Percentiles rank a stretch among this genome's conserved stretches.
phyloP scores from a whole-genome alignment of 1,140 invertebrate genomes.

The Drosophila arawakana region DNA sequence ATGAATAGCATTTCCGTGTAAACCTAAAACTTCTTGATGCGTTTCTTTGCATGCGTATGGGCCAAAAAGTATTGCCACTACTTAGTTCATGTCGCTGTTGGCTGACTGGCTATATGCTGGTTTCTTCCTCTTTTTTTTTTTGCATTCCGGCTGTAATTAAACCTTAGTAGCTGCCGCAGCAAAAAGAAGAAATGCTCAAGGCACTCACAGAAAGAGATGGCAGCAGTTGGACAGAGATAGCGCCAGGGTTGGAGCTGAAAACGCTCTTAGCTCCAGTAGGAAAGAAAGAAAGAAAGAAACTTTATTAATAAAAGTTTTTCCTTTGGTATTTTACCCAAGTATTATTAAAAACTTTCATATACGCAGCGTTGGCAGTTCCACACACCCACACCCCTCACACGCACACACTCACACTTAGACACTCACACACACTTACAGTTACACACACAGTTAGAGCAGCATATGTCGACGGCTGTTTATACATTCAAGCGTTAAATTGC shows the following conservation, averaged over 20 bases:
- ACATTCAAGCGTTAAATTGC: slow-evolving; percentile 75
- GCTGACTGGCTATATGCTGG: slow-evolving; percentile 8
- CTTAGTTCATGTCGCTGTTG: slow-evolving; percentile 26
- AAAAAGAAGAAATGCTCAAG: slow-evolving; percentile 55
- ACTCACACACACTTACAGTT: slow-evolving; percentile 5
- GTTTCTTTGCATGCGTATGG: slow-evolving; percentile 46
- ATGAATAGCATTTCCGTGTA: neutral
- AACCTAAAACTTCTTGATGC: slow-evolving; percentile 3
- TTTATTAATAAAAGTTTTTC: slow-evolving; percentile 83
- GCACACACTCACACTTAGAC: slow-evolving; percentile 8
- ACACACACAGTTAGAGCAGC: slow-evolving; percentile 2
- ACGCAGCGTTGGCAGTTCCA: slow-evolving; percentile 65
- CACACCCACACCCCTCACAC: slow-evolving; percentile 27
- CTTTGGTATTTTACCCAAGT: slow-evolving; percentile 79
- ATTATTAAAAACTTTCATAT: slow-evolving; percentile 82
- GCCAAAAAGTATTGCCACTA: slow-evolving; percentile 43
- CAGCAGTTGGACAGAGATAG: neutral
- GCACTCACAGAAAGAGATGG: slow-evolving; percentile 14
- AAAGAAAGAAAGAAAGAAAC: slow-evolving; percentile 67
- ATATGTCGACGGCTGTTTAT: slow-evolving; percentile 73
- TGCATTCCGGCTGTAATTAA: slow-evolving; percentile 65
- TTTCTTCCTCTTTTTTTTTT: slow-evolving; percentile 4
- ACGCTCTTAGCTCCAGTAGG: slow-evolving; percentile 25
- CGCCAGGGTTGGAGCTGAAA: slow-evolving; percentile 14
- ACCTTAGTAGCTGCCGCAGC: slow-evolving; percentile 55